Evolutionary conservation across 2,888 invertebrate genomes (phyloP).

Genomic region (Drosophila melanocephala): DNA sequence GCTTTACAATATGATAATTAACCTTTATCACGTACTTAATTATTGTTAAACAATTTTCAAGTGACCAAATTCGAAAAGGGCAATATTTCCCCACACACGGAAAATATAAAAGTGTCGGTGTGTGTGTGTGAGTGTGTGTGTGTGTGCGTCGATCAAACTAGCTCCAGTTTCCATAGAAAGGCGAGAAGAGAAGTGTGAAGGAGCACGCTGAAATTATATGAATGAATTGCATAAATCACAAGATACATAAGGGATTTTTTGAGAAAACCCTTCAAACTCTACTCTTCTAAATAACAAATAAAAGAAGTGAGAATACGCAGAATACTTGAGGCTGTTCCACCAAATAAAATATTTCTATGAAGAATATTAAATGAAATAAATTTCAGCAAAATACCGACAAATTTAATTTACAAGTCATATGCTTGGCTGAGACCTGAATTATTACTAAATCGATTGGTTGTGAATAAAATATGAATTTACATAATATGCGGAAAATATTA

Average conservation of each 20-base stretch:
- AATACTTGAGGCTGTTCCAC: background rate
- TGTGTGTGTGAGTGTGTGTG: background rate
- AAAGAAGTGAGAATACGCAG: background rate
- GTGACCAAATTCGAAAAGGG: background rate
- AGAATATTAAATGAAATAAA: background rate
- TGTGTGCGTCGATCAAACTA: background rate
- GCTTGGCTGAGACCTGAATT: background rate
- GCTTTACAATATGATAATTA: conserved; percentile 18
- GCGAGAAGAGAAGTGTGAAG: background rate
- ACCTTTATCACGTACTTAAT: conserved; percentile 9
- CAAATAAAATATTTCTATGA: background rate
- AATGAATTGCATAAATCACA: conserved; percentile 32
- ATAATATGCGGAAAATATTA: background rate
- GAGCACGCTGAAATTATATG: conserved; percentile 4
- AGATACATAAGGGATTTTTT: background rate
- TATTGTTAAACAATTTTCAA: conserved; percentile 30
- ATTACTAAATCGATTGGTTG: background rate
- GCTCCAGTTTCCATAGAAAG: background rate
- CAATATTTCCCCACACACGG: background rate
- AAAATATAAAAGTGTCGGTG: background rate
- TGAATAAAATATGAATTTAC: background rate
- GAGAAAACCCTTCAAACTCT: background rate
- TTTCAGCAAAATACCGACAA: background rate
- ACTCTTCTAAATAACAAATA: background rate
- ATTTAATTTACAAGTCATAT: background rate